A percentile compares a stretch with the other conserved stretches of the same genome.
These are phyloP conservation scores for Tetrao urogallus DNA, from an alignment of 2,113 vertebrate genomes.

Conservation along the genomic window DNA sequence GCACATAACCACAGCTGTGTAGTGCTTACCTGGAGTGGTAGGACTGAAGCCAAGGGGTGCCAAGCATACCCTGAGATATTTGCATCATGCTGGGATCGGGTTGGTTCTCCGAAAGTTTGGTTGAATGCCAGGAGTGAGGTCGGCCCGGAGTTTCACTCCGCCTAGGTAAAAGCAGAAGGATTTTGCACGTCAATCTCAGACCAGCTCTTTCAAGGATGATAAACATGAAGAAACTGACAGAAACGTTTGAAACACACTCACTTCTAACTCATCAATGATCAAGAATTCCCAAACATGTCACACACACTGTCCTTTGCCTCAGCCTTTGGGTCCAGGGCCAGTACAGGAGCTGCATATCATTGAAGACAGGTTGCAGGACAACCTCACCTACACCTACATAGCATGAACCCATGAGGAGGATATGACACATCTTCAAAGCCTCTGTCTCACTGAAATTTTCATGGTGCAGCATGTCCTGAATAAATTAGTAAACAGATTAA, in stretches of 20 bases:
- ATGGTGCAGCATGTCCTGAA: background rate
- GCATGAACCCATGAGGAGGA: background rate
- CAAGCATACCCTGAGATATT: slow-evolving; percentile 87
- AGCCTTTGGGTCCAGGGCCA: background rate
- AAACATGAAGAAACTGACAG: background rate
- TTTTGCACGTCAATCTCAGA: background rate
- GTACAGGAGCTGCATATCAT: background rate
- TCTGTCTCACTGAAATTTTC: background rate
- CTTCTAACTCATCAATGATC: background rate
- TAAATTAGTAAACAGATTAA: background rate
- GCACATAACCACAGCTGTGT: background rate
- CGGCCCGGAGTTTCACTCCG: slow-evolving; percentile 82
- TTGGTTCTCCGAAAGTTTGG: slow-evolving; percentile 82
- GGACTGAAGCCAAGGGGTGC: slow-evolving; percentile 87
- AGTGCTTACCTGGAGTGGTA: slow-evolving; percentile 90
- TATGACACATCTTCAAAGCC: background rate
- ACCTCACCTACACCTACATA: background rate
- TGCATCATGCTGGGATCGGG: slow-evolving; percentile 89
- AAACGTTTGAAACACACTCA: background rate
- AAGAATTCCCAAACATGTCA: background rate
- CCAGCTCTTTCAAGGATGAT: background rate
- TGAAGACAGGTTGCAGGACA: background rate
- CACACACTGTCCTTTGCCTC: background rate
- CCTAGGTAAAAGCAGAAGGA: slow-evolving; percentile 73
- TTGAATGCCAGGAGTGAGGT: slow-evolving; percentile 95